Percentiles rank a stretch among this genome's conserved stretches.
These are phyloP conservation scores for Machimus atricapillus DNA, from an alignment of 2,888 invertebrate species.

Conservation along the genomic window DNA sequence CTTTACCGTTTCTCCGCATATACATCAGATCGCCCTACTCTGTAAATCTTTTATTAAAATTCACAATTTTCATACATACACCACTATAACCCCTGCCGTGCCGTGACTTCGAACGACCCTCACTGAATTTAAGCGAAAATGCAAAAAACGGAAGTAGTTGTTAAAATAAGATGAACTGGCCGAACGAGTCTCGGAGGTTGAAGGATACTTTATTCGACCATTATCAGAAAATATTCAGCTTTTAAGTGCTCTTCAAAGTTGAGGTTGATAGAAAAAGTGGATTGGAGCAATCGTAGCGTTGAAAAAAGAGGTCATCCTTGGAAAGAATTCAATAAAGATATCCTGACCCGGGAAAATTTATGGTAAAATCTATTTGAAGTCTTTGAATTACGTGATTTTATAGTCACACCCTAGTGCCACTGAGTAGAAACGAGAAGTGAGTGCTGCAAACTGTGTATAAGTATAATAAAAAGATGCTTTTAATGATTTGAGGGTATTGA, in stretches of 20 bases:
- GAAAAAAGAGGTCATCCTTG: background rate
- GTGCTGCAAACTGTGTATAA: background rate
- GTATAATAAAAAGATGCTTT: background rate
- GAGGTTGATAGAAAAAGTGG: background rate
- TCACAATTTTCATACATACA: conserved; percentile 11
- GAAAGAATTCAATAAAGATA: background rate
- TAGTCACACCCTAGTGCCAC: background rate
- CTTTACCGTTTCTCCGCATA: background rate
- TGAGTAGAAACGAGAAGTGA: background rate
- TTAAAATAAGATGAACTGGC: background rate
- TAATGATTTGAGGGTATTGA: background rate
- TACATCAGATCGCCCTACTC: background rate
- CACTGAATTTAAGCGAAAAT: background rate
- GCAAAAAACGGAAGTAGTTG: background rate
- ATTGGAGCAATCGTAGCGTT: background rate
- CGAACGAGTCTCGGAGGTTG: background rate
- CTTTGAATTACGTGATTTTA: conserved; percentile 5
- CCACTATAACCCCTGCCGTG: background rate
- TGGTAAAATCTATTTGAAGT: background rate
- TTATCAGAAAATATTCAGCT: conserved; percentile 22
- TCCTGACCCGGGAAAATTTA: background rate
- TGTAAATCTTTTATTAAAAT: conserved; percentile 23
- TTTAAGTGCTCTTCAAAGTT: background rate
- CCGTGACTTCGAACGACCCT: background rate
- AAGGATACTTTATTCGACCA: conserved; percentile 1